A percentile compares a stretch with the other conserved stretches of the same genome.
Conservation (phyloP, 2,888 invertebrate species). For the Acanthopleura granulata region DNA sequence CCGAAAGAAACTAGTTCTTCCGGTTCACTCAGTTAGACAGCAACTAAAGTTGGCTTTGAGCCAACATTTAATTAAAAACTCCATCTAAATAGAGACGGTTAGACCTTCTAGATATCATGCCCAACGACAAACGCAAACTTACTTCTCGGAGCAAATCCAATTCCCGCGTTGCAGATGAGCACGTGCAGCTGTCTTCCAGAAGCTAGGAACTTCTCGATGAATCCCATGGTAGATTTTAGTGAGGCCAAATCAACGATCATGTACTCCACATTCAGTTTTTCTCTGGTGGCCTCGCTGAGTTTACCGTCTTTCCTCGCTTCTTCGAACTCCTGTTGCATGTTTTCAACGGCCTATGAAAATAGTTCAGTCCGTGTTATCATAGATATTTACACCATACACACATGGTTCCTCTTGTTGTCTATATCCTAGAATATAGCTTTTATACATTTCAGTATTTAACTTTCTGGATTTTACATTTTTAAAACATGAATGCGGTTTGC, state of each 20-base stretch:
- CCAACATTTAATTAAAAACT: too few relatives aligned
- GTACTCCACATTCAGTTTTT: neutral
- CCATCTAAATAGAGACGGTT: too few relatives aligned
- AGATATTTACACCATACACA: neutral
- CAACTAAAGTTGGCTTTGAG: too few relatives aligned
- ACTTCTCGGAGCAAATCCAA: conserved; percentile 18
- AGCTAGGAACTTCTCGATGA: neutral
- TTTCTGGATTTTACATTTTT: too few relatives aligned
- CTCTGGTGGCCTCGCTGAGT: neutral
- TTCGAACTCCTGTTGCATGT: conserved; percentile 4
- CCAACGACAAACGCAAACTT: neutral
- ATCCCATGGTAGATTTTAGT: neutral
- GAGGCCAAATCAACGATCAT: conserved; percentile 7
- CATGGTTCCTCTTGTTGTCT: too few relatives aligned
- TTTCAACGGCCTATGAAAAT: neutral
- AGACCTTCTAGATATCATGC: too few relatives aligned
- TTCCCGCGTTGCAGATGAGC: conserved; percentile 20
- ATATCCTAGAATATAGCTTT: too few relatives aligned
- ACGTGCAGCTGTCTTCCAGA: neutral
- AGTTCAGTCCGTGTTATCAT: neutral
- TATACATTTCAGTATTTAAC: too few relatives aligned
- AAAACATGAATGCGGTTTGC: too few relatives aligned
- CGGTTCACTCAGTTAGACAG: too few relatives aligned
- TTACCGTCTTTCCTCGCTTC: neutral
- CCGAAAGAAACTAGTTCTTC: too few relatives aligned